phyloP scores from a whole-genome alignment of 2,888 invertebrate species.

The Acanthococcus lagerstroemiae region DNA sequence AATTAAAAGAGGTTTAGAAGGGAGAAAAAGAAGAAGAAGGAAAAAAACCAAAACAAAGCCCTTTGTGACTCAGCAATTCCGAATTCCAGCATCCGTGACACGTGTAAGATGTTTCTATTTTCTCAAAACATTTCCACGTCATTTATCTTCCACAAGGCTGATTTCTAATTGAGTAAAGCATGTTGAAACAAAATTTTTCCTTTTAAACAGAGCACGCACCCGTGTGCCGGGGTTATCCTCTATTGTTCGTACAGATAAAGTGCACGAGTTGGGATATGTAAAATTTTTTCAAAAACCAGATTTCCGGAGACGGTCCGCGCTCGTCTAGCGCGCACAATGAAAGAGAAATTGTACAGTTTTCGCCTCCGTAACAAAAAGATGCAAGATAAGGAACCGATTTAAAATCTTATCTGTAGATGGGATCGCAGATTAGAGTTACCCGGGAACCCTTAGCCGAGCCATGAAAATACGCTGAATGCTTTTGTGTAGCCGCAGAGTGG shows the following conservation, averaged over 20 bases:
- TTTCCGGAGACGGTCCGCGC: neutral
- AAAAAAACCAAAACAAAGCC: neutral
- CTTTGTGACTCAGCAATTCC: neutral
- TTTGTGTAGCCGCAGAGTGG: constrained; percentile 7
- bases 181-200: neutral
- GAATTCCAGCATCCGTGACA: neutral
- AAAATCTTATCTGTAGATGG: constrained; percentile 23
- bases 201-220: neutral
- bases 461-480: constrained; percentile 24
- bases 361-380: constrained; percentile 24
- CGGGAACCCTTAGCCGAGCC: constrained; percentile 13
- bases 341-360: constrained; percentile 15
- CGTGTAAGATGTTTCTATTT: neutral
- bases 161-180: neutral
- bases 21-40: neutral
- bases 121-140: neutral
- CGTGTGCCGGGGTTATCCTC: neutral
- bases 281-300: neutral
- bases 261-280: neutral
- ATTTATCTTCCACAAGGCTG: neutral
- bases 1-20: neutral
- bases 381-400: constrained; percentile 27
- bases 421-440: constrained; percentile 15
- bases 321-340: neutral
- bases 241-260: neutral